Conservation (phyloP, 2,797 vertebrate species). For the Cryptoblepharus egeriae region DNA sequence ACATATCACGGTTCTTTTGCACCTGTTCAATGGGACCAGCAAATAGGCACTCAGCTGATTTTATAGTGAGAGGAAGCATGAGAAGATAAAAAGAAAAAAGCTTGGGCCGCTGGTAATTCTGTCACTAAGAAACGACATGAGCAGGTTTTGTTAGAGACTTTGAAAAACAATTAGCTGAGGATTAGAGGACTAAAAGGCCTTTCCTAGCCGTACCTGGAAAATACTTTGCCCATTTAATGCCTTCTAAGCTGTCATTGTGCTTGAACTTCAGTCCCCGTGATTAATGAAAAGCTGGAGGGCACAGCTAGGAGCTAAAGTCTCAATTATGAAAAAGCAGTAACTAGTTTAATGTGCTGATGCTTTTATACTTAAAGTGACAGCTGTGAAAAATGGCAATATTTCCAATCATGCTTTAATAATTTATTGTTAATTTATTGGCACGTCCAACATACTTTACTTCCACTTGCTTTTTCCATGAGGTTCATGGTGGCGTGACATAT, state of each 20-base stretch:
- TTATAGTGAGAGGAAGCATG: slow-evolving; percentile 67
- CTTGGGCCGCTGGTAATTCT: slow-evolving; percentile 76
- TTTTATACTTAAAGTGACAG: slow-evolving; percentile 95
- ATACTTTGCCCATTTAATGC: slow-evolving; percentile 89
- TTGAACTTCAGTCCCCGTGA: slow-evolving; percentile 93
- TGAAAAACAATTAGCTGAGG: slow-evolving; percentile 89
- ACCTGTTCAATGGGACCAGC: slow-evolving; percentile 78
- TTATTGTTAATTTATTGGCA: slow-evolving; percentile 97
- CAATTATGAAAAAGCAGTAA: slow-evolving; percentile 99
- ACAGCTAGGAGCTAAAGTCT: slow-evolving; percentile 97
- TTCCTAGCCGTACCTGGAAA: slow-evolving; percentile 89
- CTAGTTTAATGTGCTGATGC: slow-evolving; percentile 97
- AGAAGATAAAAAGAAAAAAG: slow-evolving; percentile 77
- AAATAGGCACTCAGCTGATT: slow-evolving; percentile 70
- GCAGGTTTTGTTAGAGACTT: slow-evolving; percentile 82
- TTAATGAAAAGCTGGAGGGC: slow-evolving; percentile 99
- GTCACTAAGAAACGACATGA: slow-evolving; percentile 81
- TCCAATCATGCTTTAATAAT: slow-evolving; percentile 96
- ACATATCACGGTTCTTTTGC: slow-evolving; percentile 74
- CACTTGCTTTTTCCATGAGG: slow-evolving; percentile 68
- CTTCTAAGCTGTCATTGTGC: slow-evolving; percentile 91
- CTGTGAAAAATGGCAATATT: slow-evolving; percentile 98
- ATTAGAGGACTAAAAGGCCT: slow-evolving; percentile 91
- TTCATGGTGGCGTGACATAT: slow-evolving; percentile 60
- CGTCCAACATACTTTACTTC: slow-evolving; percentile 81